Evolutionary conservation across 2,888 invertebrate genomes (phyloP).

Genomic region (Ischnura elegans): DNA sequence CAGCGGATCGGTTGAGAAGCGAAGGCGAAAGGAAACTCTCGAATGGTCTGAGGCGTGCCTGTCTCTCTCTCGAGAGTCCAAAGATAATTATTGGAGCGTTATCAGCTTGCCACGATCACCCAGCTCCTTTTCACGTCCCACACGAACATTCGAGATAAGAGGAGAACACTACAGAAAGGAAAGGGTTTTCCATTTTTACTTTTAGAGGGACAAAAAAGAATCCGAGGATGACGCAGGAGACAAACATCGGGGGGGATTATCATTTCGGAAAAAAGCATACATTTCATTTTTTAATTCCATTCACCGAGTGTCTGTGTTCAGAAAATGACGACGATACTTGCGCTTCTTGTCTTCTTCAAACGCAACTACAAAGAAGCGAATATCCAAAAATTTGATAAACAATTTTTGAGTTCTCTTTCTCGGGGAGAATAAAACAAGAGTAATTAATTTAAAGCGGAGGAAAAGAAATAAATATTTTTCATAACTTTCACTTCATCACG

Average conservation of each 20-base stretch:
- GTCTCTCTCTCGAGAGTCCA: neutral
- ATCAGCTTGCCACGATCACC: neutral
- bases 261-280: no score
- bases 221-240: neutral
- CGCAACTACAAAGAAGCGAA: no score
- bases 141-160: neutral
- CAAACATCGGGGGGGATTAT: neutral
- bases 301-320: neutral
- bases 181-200: no score
- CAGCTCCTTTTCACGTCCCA: neutral
- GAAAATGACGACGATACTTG: neutral
- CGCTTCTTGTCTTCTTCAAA: neutral
- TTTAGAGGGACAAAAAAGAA: neutral
- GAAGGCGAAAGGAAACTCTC: neutral
- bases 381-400: no score
- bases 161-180: neutral
- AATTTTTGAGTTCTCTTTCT: no score
- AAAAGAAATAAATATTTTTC: no score
- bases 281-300: no score
- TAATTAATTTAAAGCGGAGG: no score
- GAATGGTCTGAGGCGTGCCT: neutral
- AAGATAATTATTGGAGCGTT: conserved; percentile 38
- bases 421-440: no score
- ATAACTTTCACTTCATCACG: no score
- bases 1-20: neutral